Evolutionary conservation across 2,888 invertebrate species (phyloP).

Genomic region (Drosophila pegasa): DNA sequence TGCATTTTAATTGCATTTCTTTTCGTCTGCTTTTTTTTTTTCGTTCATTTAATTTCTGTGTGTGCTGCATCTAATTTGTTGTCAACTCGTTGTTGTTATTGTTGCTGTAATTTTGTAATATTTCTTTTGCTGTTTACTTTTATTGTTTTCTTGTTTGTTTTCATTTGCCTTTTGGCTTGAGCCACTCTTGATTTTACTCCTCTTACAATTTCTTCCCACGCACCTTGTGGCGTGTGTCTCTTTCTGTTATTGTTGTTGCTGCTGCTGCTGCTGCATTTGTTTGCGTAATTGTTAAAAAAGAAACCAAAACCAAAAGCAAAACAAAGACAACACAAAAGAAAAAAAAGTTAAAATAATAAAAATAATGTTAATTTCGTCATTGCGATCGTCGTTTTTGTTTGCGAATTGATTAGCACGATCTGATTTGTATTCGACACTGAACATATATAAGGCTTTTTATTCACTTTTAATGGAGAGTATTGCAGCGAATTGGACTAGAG

Average conservation of each 20-base stretch:
- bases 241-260: slow-evolving; percentile 24
- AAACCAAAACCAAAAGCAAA: slow-evolving; percentile 18
- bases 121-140: slow-evolving; percentile 38
- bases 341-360: slow-evolving; percentile 35
- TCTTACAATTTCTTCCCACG: slow-evolving; percentile 66
- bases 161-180: slow-evolving; percentile 27
- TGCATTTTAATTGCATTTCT: slow-evolving; percentile 78
- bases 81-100: slow-evolving; percentile 42
- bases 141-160: slow-evolving; percentile 36
- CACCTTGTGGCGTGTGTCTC: slow-evolving; percentile 41
- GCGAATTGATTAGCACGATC: slow-evolving; percentile 42
- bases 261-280: slow-evolving; percentile 53
- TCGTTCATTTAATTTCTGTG: slow-evolving; percentile 70
- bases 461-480: not conserved
- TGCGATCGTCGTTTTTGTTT: slow-evolving; percentile 37
- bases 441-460: not conserved
- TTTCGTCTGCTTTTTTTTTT: not conserved
- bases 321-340: slow-evolving; percentile 21
- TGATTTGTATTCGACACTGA: slow-evolving; percentile 9
- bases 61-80: slow-evolving; percentile 77
- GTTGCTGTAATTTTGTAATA: slow-evolving; percentile 66
- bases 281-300: slow-evolving; percentile 67
- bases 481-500: not conserved
- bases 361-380: slow-evolving; percentile 59
- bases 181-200: slow-evolving; percentile 18